Base-by-base conservation (phyloP, 1,140 invertebrate genomes). In the Drosophila takahashii region DNA sequence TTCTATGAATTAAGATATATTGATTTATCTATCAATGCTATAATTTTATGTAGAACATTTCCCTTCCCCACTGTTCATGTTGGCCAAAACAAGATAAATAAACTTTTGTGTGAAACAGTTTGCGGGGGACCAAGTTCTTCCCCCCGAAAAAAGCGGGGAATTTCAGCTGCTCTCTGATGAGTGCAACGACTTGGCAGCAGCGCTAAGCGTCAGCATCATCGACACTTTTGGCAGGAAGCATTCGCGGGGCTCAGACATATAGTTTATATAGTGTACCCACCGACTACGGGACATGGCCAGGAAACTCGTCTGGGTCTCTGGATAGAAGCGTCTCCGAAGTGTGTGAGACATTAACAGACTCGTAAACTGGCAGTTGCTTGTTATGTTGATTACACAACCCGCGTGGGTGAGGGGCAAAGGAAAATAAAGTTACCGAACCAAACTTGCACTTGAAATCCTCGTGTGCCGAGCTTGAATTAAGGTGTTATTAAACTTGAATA, bases 281-380 rank as follows among this genome's bases (percentile, higher is more conserved):
- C 41, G 41, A n/a, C 36, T 58, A 51, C 72, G 52, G 81, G 56
- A 81, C 64, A 78, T 75, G 80, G 69, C 81, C 83, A 87, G 83
- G 83, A 87, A 89, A 62, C 79, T 78, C 72, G 76, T 87, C 83
- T 87, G 81, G 83, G 62, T 78, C 29, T 32, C 29, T 32, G 29
- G 29, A 32, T 32, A 70, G 51, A 27, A 70, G 75, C 22, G 22
- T 79, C 62, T 79, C 44, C 37, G 13, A 36, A 61, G 61, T 72
- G 62, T 62, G 60, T 45, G 64, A 84, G 72, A 74, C 84, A 87
- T 87, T 87, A 87, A 87, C 84, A 87, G 79, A 89, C 66, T 87
- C 84, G 84, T 87, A 87, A 87, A 87, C 76, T 87, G 84, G 32
- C 73, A 84, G 79, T 89, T 84, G 84, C 84, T 89, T 87, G 84